phyloP scores from a whole-genome alignment of 2,113 vertebrate genomes.

The Alectura lathami region DNA sequence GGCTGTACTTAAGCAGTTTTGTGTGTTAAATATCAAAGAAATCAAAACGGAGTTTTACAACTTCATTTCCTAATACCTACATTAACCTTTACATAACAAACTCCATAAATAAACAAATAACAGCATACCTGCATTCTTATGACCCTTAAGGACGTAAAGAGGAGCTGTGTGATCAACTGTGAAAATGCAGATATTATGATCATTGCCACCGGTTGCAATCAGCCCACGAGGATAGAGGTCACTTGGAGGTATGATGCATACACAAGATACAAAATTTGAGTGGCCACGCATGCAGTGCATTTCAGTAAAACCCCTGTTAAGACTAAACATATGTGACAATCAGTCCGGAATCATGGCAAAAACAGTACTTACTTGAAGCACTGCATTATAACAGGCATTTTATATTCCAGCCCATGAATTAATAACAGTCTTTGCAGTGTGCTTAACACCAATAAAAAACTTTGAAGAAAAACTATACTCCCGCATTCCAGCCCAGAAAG shows the following conservation, averaged over 20 bases:
- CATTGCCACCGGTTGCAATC: constrained; percentile 94
- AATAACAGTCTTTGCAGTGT: neutral
- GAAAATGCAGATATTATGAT: constrained; percentile 94
- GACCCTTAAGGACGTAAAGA: constrained; percentile 88
- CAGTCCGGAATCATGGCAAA: neutral
- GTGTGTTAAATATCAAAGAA: neutral
- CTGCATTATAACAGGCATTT: neutral
- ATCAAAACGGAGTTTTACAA: neutral
- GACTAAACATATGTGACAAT: constrained; percentile 76
- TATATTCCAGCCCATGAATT: neutral
- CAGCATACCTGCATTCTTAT: constrained; percentile 90
- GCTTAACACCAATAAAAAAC: neutral
- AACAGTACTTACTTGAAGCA: neutral
- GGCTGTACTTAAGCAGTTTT: neutral
- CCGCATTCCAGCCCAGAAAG: neutral
- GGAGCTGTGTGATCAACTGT: constrained; percentile 85
- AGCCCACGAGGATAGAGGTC: constrained; percentile 90
- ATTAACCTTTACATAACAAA: neutral
- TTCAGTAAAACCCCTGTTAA: constrained; percentile 88
- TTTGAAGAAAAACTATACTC: neutral
- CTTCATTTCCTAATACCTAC: neutral
- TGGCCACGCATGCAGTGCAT: constrained; percentile 94
- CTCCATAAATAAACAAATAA: neutral
- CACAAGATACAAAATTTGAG: constrained; percentile 94
- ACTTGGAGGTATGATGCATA: constrained; percentile 91